A percentile compares a stretch with the other conserved stretches of the same genome.
Evolutionary conservation across 2,888 invertebrate species (phyloP).

Genomic region (Stenurella melanura): DNA sequence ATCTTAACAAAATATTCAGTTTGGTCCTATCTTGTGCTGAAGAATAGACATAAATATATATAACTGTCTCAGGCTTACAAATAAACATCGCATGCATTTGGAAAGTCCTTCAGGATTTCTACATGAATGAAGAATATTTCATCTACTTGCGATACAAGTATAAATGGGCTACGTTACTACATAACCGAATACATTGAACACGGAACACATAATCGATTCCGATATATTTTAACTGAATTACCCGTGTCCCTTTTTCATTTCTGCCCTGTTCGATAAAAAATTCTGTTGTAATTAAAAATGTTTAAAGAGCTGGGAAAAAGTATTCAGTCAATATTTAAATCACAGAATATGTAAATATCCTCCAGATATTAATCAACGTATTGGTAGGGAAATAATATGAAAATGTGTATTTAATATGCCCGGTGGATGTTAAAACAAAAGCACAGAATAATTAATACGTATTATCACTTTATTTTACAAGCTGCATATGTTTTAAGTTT

Average conservation of each 20-base stretch:
- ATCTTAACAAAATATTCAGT: too few relatives aligned
- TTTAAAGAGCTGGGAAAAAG: neutral
- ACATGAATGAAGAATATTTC: neutral
- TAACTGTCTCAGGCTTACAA: too few relatives aligned
- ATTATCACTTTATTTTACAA: neutral
- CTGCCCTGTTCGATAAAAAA: neutral
- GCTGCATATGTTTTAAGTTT: too few relatives aligned
- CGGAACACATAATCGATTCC: neutral
- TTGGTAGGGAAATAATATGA: neutral
- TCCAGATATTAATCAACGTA: neutral
- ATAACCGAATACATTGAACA: neutral
- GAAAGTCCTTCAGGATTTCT: neutral
- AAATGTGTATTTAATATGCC: neutral
- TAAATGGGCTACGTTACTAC: neutral
- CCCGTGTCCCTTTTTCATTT: neutral
- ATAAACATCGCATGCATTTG: too few relatives aligned
- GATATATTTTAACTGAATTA: neutral
- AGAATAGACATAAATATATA: too few relatives aligned
- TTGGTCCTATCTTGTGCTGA: too few relatives aligned
- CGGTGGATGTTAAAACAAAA: neutral
- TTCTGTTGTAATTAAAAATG: constrained; percentile 5
- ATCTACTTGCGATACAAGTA: neutral
- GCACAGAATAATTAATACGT: neutral
- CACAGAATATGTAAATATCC: neutral
- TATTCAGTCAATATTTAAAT: neutral